Conservation (phyloP, 2,888 invertebrate species). For the Carabus problematicus region DNA sequence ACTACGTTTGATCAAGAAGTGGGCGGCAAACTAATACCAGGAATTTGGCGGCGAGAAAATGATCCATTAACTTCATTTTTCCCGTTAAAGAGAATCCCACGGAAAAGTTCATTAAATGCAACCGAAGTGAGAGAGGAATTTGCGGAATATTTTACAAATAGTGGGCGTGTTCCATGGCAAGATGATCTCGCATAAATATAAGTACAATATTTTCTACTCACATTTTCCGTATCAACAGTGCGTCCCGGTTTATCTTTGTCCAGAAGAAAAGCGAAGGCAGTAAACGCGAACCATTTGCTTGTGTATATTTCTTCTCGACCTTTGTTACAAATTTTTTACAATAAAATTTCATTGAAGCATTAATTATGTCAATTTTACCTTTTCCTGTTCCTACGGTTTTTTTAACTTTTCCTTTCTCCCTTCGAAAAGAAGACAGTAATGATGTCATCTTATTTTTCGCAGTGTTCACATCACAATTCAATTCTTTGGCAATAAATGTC, state of each 20-base stretch:
- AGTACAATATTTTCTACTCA: conserved; percentile 2
- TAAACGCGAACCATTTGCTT: conserved; percentile 10
- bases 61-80: conserved; percentile 10
- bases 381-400: no score
- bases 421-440: not conserved
- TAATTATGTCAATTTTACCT: not conserved
- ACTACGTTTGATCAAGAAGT: conserved; percentile 6
- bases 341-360: not conserved
- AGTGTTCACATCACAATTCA: not conserved
- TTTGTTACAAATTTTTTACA: no score
- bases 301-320: conserved; percentile 8
- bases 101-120: conserved; percentile 16
- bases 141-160: conserved; percentile 10
- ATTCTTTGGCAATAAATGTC: not conserved
- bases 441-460: not conserved
- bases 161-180: conserved; percentile 11
- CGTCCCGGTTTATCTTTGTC: conserved; percentile 4
- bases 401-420: no score
- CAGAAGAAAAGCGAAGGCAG: not conserved
- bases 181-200: conserved; percentile 9
- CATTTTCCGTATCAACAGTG: not conserved
- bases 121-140: conserved; percentile 17
- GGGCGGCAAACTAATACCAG: conserved; percentile 14
- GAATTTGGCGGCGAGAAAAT: conserved; percentile 12
- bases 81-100: conserved; percentile 2